Percentiles rank a stretch among this genome's conserved stretches.
Evolutionary conservation across 2,888 invertebrate species (phyloP).

Genomic region (Synergus japonicus): DNA sequence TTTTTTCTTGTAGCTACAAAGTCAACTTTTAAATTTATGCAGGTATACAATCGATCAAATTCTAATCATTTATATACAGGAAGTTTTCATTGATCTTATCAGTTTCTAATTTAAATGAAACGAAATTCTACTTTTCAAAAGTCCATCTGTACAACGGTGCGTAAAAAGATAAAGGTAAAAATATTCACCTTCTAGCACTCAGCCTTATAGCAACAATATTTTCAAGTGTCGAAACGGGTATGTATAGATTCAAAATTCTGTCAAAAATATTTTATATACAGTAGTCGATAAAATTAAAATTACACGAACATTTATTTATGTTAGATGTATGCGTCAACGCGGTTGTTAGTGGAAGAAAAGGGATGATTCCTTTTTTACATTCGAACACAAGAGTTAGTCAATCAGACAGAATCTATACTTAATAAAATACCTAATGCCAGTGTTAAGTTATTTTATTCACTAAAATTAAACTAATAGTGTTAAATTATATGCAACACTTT

Average conservation of each 20-base stretch:
- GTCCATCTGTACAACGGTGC: conserved; percentile 48
- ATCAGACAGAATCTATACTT: conserved; percentile 7
- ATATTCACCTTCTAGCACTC: conserved; percentile 47
- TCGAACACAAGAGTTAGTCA: conserved; percentile 26
- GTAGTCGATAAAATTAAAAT: conserved; percentile 49
- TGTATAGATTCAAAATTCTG: conserved; percentile 58
- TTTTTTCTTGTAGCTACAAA: not conserved
- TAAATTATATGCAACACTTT: not conserved
- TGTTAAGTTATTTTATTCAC: conserved; percentile 33
- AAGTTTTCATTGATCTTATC: not conserved
- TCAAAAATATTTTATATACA: conserved; percentile 68
- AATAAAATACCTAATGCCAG: conserved; percentile 32
- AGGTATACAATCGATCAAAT: not conserved
- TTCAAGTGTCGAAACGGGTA: conserved; percentile 59
- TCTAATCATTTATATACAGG: not conserved
- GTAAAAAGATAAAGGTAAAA: conserved; percentile 69
- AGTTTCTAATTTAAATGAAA: not conserved
- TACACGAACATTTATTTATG: conserved; percentile 18
- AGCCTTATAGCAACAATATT: conserved; percentile 49
- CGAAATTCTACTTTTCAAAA: not conserved
- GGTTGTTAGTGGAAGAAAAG: conserved; percentile 17
- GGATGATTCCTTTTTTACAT: conserved; percentile 5
- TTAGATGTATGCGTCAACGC: not conserved
- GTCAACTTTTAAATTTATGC: not conserved
- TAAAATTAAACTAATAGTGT: conserved; percentile 24